These are phyloP conservation scores for Drosophila atripex DNA, from an alignment of 2,888 invertebrate species.

Conservation along the genomic window DNA sequence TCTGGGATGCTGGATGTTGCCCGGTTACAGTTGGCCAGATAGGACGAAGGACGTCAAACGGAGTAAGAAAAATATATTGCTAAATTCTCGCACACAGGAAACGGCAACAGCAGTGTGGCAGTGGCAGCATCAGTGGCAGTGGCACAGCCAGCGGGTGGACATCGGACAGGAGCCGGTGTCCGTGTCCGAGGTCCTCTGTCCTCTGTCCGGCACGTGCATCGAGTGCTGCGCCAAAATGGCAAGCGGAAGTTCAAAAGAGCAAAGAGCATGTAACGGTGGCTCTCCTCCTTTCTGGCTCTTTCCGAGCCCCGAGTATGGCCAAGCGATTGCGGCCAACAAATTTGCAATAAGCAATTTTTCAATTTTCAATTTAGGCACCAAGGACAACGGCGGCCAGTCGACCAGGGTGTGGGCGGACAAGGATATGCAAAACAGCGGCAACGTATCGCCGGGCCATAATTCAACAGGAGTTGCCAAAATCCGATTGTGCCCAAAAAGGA, in stretches of 20 bases:
- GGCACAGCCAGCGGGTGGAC: conserved; percentile 43
- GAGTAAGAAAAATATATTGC: conserved; percentile 73
- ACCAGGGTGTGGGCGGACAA: conserved; percentile 21
- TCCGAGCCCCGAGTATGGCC: conserved; percentile 49
- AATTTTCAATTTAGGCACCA: conserved; percentile 76
- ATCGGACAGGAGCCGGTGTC: conserved; percentile 18
- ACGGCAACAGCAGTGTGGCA: conserved; percentile 34
- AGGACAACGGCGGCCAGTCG: conserved; percentile 43
- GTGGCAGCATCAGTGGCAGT: conserved; percentile 32
- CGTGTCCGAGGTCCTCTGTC: conserved; percentile 14
- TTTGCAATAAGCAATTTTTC: conserved; percentile 77
- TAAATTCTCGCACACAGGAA: conserved; percentile 68
- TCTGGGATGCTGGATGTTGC: neutral
- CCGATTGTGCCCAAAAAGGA: conserved; percentile 45
- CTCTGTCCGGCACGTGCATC: conserved; percentile 60
- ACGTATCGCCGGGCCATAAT: conserved; percentile 56
- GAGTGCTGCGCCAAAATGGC: conserved; percentile 57
- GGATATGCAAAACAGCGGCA: conserved; percentile 63
- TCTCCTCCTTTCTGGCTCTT: conserved; percentile 15
- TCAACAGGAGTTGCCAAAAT: conserved; percentile 52
- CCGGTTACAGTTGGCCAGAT: conserved; percentile 43
- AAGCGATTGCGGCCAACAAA: conserved; percentile 76
- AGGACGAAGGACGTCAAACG: conserved; percentile 55
- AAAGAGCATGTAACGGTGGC: conserved; percentile 67
- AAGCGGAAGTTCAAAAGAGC: conserved; percentile 71